Percentiles rank a stretch among this genome's conserved stretches.
Conservation (phyloP, 2,797 vertebrate genomes). For the Trematomus bernacchii region DNA sequence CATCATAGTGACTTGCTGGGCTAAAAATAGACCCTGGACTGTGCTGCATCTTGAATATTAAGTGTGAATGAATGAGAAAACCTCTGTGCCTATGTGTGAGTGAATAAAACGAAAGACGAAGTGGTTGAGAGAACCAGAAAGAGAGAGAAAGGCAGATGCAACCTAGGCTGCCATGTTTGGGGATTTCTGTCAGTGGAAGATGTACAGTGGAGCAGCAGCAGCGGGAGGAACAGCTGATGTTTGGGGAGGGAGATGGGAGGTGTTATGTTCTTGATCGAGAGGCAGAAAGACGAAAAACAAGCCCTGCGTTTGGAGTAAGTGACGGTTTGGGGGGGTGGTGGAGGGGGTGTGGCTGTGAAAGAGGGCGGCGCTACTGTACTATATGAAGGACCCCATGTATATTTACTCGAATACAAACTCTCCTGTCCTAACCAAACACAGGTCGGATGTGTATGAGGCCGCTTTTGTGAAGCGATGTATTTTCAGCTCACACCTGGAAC, state of each 20-base stretch:
- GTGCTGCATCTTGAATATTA: conserved; percentile 56
- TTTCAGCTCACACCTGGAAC: conserved; percentile 55
- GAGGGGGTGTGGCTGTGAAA: not conserved
- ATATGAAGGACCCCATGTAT: conserved; percentile 54
- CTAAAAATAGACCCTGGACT: conserved; percentile 66
- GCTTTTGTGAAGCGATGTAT: conserved; percentile 28
- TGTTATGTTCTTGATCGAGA: conserved; percentile 2
- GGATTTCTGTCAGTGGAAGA: not conserved
- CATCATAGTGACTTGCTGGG: conserved; percentile 1
- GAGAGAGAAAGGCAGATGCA: not conserved
- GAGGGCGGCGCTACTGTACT: conserved; percentile 65
- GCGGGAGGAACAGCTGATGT: conserved; percentile 56
- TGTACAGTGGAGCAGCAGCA: not conserved
- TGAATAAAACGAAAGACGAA: not conserved
- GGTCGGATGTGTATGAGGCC: conserved; percentile 1
- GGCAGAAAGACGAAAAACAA: conserved; percentile 56
- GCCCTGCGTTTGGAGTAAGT: not conserved
- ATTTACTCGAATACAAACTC: conserved; percentile 56
- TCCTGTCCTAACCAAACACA: not conserved
- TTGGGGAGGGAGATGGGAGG: conserved; percentile 35
- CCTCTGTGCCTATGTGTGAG: not conserved
- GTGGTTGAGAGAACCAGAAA: not conserved
- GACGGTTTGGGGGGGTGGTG: not conserved
- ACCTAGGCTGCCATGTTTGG: not conserved
- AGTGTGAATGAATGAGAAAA: conserved; percentile 15